Evolutionary conservation across 1,140 invertebrate genomes (phyloP), one percentile per base, ranked within the genome.

Genomic region (Dendroctonus ponderosae): DNA sequence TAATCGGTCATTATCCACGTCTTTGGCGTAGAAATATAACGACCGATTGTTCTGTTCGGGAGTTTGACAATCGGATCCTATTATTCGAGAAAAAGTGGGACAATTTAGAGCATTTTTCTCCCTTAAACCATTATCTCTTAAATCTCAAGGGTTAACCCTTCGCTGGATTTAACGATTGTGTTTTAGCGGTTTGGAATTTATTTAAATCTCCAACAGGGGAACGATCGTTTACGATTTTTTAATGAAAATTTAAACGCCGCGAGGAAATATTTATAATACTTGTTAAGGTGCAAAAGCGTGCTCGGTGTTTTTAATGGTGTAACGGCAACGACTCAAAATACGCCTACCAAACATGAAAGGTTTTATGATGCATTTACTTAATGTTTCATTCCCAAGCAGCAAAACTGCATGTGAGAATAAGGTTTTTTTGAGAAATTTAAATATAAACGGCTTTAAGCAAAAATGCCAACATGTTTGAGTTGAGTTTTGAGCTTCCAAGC

Each of bases 71-170:
- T 66, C 63, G 14, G 60, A 67, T 48, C 53, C 68, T n/a, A 66
- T 63, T 42, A 63, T 66, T 51, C 59, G 68, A 26, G 60, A 56
- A 37, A 66, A 66, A 70, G 69, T 66, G 59, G 70, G 42, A 44
- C 61, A 54, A 63, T 63, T 63, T 54, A 63, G 39, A 42, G 8
- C 41, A 38, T 53, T 63, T 54, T 63, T 62, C 50, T 52, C 39
- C 48, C 42, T 53, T 44, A 15, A 40, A 38, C 41, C 50, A 63
- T 63, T 63, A 53, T 63, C 61, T 54, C 39, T 54, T 54, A 53
- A 44, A 63, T 51, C 50, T 63, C 14, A 44, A 63, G 39, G 50
- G 59, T 46, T 52, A 62, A 62, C 50, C 39, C 41, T 63, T 44
- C n/a, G 49, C 42, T 53, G 50, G 39, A 42, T 62, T 62, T 62